These are phyloP conservation scores for Naja naja DNA, from an alignment of 2,113 vertebrate genomes.

Conservation along the genomic window DNA sequence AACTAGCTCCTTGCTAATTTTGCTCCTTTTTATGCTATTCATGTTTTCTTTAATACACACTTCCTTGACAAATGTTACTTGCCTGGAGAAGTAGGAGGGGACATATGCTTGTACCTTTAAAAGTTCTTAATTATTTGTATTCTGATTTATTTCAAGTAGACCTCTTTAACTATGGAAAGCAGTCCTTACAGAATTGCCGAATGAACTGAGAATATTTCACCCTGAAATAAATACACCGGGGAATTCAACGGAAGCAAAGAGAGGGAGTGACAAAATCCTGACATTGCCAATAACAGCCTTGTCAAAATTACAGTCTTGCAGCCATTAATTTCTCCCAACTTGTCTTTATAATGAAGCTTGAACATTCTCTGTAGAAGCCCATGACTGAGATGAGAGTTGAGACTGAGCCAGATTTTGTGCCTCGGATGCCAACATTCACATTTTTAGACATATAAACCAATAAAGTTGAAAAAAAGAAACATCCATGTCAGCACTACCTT, in stretches of 20 bases:
- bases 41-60: background rate
- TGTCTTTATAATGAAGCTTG: slow-evolving; percentile 9
- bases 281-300: background rate
- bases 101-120: background rate
- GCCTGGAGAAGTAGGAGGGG: background rate
- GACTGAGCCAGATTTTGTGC: background rate
- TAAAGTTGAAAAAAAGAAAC: background rate
- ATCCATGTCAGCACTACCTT: background rate
- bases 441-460: background rate
- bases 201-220: background rate
- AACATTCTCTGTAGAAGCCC: background rate
- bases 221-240: background rate
- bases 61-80: background rate
- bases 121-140: background rate
- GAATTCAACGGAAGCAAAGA: background rate
- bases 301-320: slow-evolving; percentile 5
- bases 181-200: background rate
- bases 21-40: background rate
- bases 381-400: background rate
- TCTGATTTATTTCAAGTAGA: background rate
- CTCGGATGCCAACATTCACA: background rate
- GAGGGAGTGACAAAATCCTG: background rate
- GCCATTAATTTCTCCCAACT: slow-evolving; percentile 1
- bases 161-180: background rate
- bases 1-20: background rate